Evolutionary conservation across 2,113 vertebrate species (phyloP).

Genomic region (Noturus placidus): DNA sequence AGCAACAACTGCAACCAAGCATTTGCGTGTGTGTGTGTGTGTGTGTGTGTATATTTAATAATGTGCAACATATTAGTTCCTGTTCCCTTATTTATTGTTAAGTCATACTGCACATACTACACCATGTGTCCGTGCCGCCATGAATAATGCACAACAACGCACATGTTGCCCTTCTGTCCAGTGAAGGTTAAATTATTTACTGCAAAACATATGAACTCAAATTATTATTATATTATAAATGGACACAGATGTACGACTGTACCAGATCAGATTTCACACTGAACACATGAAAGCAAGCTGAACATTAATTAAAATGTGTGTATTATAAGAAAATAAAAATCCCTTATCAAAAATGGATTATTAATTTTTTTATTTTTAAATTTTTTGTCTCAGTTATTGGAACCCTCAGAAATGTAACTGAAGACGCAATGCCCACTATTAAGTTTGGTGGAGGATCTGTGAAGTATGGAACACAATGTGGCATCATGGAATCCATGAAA

Average conservation of each 20-base stretch:
- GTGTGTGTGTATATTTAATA: background rate
- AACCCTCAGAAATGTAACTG: background rate
- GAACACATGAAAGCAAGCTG: background rate
- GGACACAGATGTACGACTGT: background rate
- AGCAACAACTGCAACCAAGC: no score
- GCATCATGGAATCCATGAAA: background rate
- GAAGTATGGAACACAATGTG: background rate
- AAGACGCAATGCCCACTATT: background rate
- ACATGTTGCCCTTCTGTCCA: slow-evolving; percentile 62
- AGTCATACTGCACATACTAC: slow-evolving; percentile 49
- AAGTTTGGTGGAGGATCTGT: background rate
- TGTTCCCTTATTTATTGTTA: background rate
- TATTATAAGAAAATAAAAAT: background rate
- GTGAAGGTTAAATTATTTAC: slow-evolving; percentile 65
- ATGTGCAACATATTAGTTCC: background rate
- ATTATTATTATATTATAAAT: no score
- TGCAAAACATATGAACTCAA: slow-evolving; percentile 40
- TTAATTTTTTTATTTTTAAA: background rate
- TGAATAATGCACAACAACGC: slow-evolving; percentile 68
- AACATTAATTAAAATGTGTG: background rate
- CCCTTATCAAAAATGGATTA: background rate
- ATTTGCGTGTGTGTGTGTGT: no score
- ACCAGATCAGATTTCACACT: background rate
- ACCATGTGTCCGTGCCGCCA: slow-evolving; percentile 44
- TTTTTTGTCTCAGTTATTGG: background rate